These are phyloP conservation scores for Hyla sarda DNA, from an alignment of 2,113 vertebrate genomes.

Conservation along the genomic window DNA sequence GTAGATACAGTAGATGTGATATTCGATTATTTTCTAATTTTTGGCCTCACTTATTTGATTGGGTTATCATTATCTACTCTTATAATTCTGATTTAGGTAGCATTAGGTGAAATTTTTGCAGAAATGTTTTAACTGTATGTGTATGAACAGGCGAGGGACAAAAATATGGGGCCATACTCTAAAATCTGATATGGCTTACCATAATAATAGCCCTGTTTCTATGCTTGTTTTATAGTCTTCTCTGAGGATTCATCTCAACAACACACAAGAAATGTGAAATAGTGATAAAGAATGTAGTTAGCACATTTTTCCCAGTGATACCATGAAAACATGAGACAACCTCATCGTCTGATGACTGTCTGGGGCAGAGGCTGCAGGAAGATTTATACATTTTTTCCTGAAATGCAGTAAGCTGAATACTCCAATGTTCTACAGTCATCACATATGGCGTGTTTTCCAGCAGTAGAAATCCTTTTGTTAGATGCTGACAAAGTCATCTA, in stretches of 20 bases:
- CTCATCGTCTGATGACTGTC: conserved; percentile 19
- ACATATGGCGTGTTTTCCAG: not conserved
- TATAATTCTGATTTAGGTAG: too few relatives aligned
- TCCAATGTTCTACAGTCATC: conserved; percentile 23
- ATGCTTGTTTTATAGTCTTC: not conserved
- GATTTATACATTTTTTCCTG: conserved; percentile 34
- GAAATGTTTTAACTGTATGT: too few relatives aligned
- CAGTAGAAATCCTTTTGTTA: conserved; percentile 9
- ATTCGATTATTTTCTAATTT: too few relatives aligned
- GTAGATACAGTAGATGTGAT: too few relatives aligned
- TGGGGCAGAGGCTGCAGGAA: conserved; percentile 12
- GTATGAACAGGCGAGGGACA: too few relatives aligned
- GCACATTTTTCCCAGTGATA: conserved; percentile 27
- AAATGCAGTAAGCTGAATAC: conserved; percentile 19
- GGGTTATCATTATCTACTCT: too few relatives aligned
- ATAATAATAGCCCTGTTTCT: not conserved
- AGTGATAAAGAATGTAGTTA: conserved; percentile 11
- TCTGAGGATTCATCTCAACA: not conserved
- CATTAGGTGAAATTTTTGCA: too few relatives aligned
- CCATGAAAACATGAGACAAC: conserved; percentile 11
- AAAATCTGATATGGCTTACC: not conserved
- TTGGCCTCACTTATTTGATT: too few relatives aligned
- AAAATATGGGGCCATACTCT: not conserved
- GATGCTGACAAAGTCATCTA: conserved; percentile 7
- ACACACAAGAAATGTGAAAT: not conserved